These are phyloP conservation scores for Enteromius argenteus DNA, from an alignment of 2,797 vertebrate species.

Conservation along the genomic window DNA sequence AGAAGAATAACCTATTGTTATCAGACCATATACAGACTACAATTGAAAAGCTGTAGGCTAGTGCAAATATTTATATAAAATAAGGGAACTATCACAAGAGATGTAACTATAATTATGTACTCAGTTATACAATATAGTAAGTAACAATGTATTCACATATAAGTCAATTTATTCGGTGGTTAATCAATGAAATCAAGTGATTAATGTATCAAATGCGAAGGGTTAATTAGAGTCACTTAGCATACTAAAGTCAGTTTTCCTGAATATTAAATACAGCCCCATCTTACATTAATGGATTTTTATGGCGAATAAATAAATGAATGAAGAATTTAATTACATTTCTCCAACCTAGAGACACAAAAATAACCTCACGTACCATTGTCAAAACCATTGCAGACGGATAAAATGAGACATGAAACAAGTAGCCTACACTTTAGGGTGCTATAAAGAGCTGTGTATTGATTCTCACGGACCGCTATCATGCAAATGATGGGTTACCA, in stretches of 20 bases:
- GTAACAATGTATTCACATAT: background rate
- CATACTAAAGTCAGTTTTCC: background rate
- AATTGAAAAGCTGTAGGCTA: background rate
- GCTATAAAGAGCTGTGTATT: background rate
- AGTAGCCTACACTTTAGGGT: background rate
- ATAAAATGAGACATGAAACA: background rate
- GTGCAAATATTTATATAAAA: background rate
- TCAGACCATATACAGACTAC: background rate
- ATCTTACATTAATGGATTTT: background rate
- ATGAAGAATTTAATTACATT: background rate
- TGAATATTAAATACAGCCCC: background rate
- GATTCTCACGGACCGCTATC: background rate
- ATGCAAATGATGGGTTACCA: background rate
- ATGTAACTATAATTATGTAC: background rate
- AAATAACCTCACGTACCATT: background rate
- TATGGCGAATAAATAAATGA: background rate
- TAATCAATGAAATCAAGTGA: background rate
- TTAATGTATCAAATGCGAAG: background rate
- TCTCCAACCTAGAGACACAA: background rate
- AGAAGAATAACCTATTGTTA: constrained; percentile 25
- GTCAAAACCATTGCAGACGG: background rate
- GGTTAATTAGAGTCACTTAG: background rate
- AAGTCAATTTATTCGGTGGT: background rate
- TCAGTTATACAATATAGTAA: background rate
- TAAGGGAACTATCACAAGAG: background rate